Evolutionary conservation across 2,888 invertebrate genomes (phyloP), one percentile per base, ranked within the genome.

Genomic region (Agapostemon virescens): DNA sequence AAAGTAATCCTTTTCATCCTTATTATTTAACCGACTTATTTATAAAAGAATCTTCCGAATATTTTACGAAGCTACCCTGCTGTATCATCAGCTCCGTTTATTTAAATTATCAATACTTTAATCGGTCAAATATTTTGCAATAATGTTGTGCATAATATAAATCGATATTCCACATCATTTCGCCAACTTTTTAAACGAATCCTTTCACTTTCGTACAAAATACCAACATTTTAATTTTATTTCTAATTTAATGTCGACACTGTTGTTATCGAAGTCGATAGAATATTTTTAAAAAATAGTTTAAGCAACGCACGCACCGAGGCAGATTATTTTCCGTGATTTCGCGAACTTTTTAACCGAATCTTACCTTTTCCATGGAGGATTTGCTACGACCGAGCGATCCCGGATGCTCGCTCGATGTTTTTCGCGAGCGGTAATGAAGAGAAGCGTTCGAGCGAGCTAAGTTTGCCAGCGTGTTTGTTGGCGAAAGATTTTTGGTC

Each of bases 391-490:
- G 77, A 69, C 70, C 30, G 72, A 66, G 23, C 67, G 52, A 30
- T 9, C 72, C 17, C 63, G 30, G 79, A 77, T 79, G 45, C 30
- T 20, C 36, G 40, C 17, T n/a, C 69, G 69, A 81, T 68, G 64
- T 77, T 77, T 71, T 69, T 81, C 74, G 79, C 67, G 70, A 64
- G 55, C 52, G 52, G 75, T 77, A 82, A 83, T 76, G 84, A 85
- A 82, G 64, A 69, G 69, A 67, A 30, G 23, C 77, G 75, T 33
- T 77, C 69, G 79, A 79, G 75, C 69, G 69, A 45, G 42, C 20
- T 26, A n/a, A 33, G 42, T 55, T 55, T 55, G 55, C 15, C 23
- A 33, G 30, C 26, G 67, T 68, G 26, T 58, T 63, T 66, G 70
- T 33, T 23, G 45, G 58, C 55, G 42, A 73, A 23, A 64, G 77